Evolutionary conservation across 92 coral and sea anemone genomes (phyloP), one percentile per base, ranked within the genome.

Genomic region (Heteractis magnifica): DNA sequence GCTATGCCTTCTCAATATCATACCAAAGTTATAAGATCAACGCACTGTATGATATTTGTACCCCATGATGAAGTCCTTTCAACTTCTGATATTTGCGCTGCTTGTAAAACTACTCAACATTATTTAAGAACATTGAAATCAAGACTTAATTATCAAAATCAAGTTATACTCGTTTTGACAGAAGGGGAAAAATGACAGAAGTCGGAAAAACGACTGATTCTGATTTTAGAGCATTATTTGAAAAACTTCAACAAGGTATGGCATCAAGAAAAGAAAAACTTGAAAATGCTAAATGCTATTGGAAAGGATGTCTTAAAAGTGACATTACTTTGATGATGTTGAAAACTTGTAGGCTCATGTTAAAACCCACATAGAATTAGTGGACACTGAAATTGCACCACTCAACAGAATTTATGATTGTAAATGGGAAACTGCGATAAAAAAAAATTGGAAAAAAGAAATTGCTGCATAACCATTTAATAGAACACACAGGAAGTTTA

Each of bases 401-500:
- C 48, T 88, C 51, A n/a, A 83, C 18, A 56, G 84, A 73, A 52
- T n/a, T 12, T 88, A 79, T 76, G 60, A 10, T 0, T 88, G 88
- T 60, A 62, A 75, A 11, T 88, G 91, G 72, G 19, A 20, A 64
- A 77, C 18, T 84, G 91, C 84, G 51, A 75, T 56, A 88, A 88
- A 84, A 59, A 19, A 44, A 79, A 44, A 79, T 83, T 84, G 58
- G 78, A 78, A 53, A 55, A 68, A 78, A 53, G 26, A 68, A 83
- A 52, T 83, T 86, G 7, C 85, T 90, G 8, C 55, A 71, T 8
- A 90, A 82, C 77, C 93, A 90, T 80, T 18, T 86, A 4, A 65
- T 77, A 21, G 90, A 86, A 10, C 90, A 89, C 56, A 86, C 87
- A 51, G 87, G 89, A n/a, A 41, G 82, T 85, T 41, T 48, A 26